Conservation (phyloP, 1,140 invertebrate species). For the Drepana arcuata region DNA sequence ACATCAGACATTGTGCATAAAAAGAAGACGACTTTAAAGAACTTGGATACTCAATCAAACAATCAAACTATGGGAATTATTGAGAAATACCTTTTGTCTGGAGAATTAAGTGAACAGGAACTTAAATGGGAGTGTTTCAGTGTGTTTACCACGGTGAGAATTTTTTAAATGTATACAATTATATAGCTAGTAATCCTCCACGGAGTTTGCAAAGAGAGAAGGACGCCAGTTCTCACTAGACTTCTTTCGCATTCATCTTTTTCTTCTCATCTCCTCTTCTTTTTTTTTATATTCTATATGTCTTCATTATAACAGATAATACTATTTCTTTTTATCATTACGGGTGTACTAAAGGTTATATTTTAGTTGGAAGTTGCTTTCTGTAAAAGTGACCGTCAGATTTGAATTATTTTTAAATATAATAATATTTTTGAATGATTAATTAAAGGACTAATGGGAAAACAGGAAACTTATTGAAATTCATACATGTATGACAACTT, state of each 20-base stretch:
- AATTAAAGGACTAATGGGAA: no score
- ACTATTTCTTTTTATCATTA: neutral
- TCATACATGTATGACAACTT: no score
- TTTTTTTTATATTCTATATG: neutral
- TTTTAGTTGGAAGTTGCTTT: no score
- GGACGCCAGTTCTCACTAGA: no score
- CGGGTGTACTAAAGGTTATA: no score
- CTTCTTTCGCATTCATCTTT: neutral
- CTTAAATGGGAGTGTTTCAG: constrained; percentile 34
- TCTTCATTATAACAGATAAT: neutral
- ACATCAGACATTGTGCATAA: constrained; percentile 27
- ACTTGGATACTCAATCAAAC: neutral
- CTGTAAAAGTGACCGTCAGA: no score
- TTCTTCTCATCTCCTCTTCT: neutral
- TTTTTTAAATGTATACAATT: constrained; percentile 1
- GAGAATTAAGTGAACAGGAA: constrained; percentile 26
- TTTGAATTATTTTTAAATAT: no score
- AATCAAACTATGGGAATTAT: constrained; percentile 29
- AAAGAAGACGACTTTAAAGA: constrained; percentile 18
- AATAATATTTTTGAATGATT: no score
- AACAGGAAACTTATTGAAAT: no score
- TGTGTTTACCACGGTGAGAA: constrained; percentile 47
- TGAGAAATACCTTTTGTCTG: constrained; percentile 33
- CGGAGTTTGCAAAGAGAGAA: no score
- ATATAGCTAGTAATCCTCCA: neutral